phyloP scores from a whole-genome alignment of 2,113 vertebrate species.

The Pelecanus crispus region DNA sequence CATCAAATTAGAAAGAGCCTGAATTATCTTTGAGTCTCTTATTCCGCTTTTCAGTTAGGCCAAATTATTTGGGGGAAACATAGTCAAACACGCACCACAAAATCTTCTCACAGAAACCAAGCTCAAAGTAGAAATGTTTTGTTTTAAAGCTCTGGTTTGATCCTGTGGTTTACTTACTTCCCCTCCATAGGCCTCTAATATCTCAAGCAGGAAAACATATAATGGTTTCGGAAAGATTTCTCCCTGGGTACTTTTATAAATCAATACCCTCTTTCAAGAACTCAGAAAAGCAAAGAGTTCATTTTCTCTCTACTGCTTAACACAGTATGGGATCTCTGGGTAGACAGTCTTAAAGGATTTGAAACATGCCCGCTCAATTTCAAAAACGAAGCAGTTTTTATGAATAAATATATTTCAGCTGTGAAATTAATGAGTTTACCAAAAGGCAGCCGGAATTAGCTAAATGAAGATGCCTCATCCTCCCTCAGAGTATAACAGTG shows the following conservation, averaged over 20 bases:
- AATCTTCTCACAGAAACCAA: neutral
- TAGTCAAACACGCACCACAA: neutral
- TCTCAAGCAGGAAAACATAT: neutral
- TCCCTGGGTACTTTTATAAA: neutral
- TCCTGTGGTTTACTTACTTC: neutral
- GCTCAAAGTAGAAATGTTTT: neutral
- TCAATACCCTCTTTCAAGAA: neutral
- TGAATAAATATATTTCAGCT: neutral
- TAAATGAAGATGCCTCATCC: neutral
- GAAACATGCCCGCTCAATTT: neutral
- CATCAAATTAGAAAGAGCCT: neutral
- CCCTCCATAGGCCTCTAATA: neutral
- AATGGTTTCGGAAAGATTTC: neutral
- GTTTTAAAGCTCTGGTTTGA: neutral
- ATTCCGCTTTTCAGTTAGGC: neutral
- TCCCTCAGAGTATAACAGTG: neutral
- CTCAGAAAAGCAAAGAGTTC: neutral
- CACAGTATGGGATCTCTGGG: neutral
- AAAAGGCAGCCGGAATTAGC: neutral
- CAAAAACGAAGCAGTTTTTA: neutral
- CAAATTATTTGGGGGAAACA: neutral
- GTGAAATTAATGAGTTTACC: neutral
- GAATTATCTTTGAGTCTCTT: neutral
- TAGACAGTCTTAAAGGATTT: neutral
- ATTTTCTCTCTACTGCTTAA: neutral